Evolutionary conservation across 2,888 invertebrate species (phyloP).

Genomic region (Chrysolina oricalcia): DNA sequence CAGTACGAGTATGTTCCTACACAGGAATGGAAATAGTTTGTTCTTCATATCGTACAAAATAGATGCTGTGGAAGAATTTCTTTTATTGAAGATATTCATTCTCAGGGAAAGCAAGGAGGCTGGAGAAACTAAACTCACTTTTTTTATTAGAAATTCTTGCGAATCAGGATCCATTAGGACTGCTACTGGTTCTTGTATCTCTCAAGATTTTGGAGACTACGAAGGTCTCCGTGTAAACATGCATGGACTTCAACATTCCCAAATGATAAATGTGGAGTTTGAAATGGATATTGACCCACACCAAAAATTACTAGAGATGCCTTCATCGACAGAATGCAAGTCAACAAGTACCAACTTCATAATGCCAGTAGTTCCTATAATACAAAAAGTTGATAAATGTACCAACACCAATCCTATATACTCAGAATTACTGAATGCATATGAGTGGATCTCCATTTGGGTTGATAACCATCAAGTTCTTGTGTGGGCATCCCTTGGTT

Average conservation of each 20-base stretch:
- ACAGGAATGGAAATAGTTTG: not conserved
- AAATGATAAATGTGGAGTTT: not conserved
- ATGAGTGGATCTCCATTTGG: not conserved
- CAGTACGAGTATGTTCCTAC: not conserved
- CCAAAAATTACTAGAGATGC: not conserved
- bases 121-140: not conserved
- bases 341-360: not conserved
- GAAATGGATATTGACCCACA: not conserved
- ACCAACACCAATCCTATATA: not conserved
- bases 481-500: too few species aligned
- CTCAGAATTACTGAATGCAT: not conserved
- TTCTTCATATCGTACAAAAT: not conserved
- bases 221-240: not conserved
- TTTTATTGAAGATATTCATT: not conserved
- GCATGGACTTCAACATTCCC: not conserved
- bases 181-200: not conserved
- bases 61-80: not conserved
- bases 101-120: not conserved
- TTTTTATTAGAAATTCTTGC: not conserved
- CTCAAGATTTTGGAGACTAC: not conserved
- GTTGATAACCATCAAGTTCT: not conserved
- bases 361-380: not conserved
- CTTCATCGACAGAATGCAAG: not conserved
- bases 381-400: not conserved
- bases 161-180: not conserved